Conservation (phyloP, 2,797 vertebrate species). For the Enteromius trimaculatus region DNA sequence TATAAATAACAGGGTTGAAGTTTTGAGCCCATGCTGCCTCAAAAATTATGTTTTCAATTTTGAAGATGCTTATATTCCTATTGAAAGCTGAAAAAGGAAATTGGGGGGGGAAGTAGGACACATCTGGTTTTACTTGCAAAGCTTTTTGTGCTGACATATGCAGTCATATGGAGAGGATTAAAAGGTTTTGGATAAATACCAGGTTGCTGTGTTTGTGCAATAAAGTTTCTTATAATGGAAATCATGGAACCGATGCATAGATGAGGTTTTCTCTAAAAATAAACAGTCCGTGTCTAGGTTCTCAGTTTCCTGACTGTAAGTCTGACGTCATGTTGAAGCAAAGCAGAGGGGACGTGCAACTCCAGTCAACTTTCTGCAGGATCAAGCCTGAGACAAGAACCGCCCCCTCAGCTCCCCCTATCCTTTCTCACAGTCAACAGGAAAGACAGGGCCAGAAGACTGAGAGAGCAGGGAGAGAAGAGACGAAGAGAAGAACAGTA, state of each 20-base stretch:
- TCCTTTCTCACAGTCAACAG: slow-evolving; percentile 78
- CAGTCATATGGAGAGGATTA: slow-evolving; percentile 63
- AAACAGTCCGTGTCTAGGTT: slow-evolving; percentile 65
- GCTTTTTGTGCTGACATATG: slow-evolving; percentile 44
- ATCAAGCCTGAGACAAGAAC: slow-evolving; percentile 59
- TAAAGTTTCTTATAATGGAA: background rate
- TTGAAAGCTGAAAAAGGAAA: background rate
- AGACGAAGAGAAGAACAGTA: slow-evolving; percentile 69
- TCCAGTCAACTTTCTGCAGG: slow-evolving; percentile 65
- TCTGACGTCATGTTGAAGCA: slow-evolving; percentile 66
- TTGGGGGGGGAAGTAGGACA: slow-evolving; percentile 54
- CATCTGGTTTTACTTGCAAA: slow-evolving; percentile 59
- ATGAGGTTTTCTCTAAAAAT: slow-evolving; percentile 42
- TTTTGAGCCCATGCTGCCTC: background rate
- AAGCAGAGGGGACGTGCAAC: slow-evolving; percentile 55
- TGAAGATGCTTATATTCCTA: background rate
- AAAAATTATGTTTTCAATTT: background rate
- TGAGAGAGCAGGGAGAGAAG: slow-evolving; percentile 57
- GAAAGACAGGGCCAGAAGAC: slow-evolving; percentile 70
- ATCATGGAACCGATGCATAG: background rate
- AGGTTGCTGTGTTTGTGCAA: slow-evolving; percentile 9
- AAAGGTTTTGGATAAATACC: slow-evolving; percentile 57
- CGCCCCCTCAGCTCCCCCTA: slow-evolving; percentile 69
- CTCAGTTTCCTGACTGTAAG: slow-evolving; percentile 67
- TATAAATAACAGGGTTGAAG: background rate